phyloP scores from a whole-genome alignment of 2,888 invertebrate genomes.

The Encarsia formosa region DNA sequence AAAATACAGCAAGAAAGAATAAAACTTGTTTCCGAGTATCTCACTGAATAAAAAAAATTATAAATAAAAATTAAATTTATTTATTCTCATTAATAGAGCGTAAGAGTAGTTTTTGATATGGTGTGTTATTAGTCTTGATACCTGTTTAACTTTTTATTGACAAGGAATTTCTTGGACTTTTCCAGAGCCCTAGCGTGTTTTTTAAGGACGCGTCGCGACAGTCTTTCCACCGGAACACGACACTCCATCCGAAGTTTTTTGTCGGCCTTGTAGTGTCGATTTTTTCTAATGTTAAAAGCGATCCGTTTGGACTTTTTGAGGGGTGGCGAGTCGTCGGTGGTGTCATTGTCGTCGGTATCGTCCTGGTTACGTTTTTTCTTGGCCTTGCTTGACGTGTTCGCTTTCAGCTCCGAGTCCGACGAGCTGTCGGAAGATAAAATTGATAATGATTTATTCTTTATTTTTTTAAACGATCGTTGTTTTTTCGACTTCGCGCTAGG shows the following conservation, averaged over 20 bases:
- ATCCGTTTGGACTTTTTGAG: conserved; percentile 22
- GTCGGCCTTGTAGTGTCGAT: conserved; percentile 33
- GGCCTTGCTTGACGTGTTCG: conserved; percentile 5
- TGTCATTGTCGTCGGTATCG: conserved; percentile 1
- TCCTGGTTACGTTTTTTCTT: conserved; percentile 4
- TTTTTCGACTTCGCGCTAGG: too few species aligned
- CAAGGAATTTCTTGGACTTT: conserved; percentile 40
- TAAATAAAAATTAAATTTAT: too few species aligned
- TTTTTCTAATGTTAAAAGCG: conserved; percentile 29
- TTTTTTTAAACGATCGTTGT: too few species aligned
- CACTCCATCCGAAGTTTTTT: conserved; percentile 35
- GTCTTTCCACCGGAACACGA: conserved; percentile 33
- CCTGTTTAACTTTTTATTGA: conserved; percentile 41
- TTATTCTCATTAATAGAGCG: too few species aligned
- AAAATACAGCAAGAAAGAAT: too few species aligned
- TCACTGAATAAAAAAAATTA: too few species aligned
- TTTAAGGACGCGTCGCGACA: conserved; percentile 33
- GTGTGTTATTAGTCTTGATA: conserved; percentile 30
- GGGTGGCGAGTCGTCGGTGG: not conserved
- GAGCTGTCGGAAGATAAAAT: conserved; percentile 28
- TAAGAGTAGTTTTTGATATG: too few species aligned
- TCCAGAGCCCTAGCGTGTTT: conserved; percentile 36
- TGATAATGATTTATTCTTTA: too few species aligned
- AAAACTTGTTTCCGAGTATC: too few species aligned
- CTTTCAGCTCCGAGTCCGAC: conserved; percentile 16